These are phyloP conservation scores for Brachyistius frenatus DNA, from an alignment of 2,113 vertebrate species.

Conservation along the genomic window DNA sequence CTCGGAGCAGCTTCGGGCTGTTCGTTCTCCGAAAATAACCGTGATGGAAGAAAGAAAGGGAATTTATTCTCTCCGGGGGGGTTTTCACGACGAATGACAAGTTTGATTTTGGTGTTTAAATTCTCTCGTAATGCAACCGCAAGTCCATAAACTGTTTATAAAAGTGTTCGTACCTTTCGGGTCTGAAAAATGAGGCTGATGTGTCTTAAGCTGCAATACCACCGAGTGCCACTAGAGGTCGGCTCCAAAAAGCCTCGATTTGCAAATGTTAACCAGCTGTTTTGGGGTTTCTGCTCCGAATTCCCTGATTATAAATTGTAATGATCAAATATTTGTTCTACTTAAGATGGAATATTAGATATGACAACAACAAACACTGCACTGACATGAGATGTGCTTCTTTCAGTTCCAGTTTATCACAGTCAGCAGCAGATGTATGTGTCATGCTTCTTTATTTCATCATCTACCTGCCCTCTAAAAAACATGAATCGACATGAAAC, in stretches of 20 bases:
- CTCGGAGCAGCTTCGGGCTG: neutral
- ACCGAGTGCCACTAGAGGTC: too few relatives aligned
- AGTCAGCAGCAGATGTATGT: neutral
- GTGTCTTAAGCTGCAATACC: too few relatives aligned
- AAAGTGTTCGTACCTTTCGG: too few relatives aligned
- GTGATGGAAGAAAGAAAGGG: slow-evolving; percentile 13
- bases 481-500: too few relatives aligned
- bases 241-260: too few relatives aligned
- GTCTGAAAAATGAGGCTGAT: too few relatives aligned
- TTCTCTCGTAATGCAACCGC: slow-evolving; percentile 44
- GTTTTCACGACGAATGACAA: neutral
- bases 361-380: neutral
- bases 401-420: neutral
- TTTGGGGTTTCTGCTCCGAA: too few relatives aligned
- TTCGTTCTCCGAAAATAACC: slow-evolving; percentile 45
- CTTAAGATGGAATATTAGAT: neutral
- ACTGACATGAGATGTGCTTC: neutral
- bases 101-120: slow-evolving; percentile 27
- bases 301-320: too few relatives aligned
- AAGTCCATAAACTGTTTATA: too few relatives aligned
- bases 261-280: too few relatives aligned
- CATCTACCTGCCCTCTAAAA: neutral
- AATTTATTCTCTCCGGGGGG: slow-evolving; percentile 32
- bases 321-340: too few relatives aligned
- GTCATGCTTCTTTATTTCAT: neutral